Conservation (phyloP, 2,113 vertebrate species). For the Equus quagga region DNA sequence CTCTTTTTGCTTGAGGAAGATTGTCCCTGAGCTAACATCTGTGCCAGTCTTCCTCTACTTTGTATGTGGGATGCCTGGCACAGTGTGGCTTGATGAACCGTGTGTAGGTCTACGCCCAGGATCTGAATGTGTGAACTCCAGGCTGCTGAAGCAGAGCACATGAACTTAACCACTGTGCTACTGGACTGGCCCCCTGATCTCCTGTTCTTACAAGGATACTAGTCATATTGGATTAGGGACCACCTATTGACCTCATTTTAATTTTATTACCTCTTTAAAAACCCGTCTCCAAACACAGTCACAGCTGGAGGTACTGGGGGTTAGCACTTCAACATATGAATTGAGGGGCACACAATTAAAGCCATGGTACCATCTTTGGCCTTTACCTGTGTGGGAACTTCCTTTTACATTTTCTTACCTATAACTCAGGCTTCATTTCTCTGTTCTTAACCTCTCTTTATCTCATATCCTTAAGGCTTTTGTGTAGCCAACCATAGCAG, state of each 20-base stretch:
- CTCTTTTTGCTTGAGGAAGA: no score
- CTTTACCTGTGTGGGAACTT: neutral
- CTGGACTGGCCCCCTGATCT: no score
- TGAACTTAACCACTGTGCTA: no score
- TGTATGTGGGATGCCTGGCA: no score
- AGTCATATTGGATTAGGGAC: neutral
- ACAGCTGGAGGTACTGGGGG: neutral
- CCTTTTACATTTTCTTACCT: neutral
- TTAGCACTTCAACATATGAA: neutral
- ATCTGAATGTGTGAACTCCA: no score
- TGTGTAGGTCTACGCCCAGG: no score
- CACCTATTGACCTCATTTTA: neutral
- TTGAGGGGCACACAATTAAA: neutral
- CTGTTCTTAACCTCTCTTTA: neutral
- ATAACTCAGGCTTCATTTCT: slow-evolving; percentile 50
- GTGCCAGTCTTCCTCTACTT: no score
- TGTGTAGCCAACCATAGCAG: neutral
- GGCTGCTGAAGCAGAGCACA: no score
- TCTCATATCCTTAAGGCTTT: neutral
- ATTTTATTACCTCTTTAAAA: neutral
- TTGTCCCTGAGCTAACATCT: no score
- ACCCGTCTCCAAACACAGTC: neutral
- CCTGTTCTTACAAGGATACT: neutral
- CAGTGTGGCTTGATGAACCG: no score
- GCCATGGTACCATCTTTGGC: neutral